Conservation (phyloP, 2,113 vertebrate genomes). For the Danionella cerebrum region DNA sequence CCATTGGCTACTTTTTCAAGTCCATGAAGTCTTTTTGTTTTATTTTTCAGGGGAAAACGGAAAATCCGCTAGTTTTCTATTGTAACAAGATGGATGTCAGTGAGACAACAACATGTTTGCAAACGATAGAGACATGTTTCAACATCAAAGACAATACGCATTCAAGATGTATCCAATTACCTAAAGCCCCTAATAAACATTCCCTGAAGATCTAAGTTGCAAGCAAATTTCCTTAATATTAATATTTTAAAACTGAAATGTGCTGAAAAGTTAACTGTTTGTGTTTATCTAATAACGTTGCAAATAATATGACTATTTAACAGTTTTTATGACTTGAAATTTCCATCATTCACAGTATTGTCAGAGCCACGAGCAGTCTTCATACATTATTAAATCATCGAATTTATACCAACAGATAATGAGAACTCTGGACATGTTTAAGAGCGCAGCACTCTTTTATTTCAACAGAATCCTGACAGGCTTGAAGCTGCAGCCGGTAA, state of each 20-base stretch:
- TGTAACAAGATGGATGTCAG: not conserved
- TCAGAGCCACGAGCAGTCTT: not conserved
- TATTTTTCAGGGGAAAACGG: not conserved
- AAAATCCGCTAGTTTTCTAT: not conserved
- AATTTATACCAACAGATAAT: constrained; percentile 28
- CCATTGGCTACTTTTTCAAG: constrained; percentile 1
- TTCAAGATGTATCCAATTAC: not conserved
- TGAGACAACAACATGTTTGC: not conserved
- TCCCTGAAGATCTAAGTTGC: no score
- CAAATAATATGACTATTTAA: no score
- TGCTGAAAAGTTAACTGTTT: no score
- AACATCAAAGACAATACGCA: not conserved
- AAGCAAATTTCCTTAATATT: no score
- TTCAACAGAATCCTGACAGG: constrained; percentile 8
- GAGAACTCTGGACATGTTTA: constrained; percentile 2
- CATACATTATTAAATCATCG: constrained; percentile 16
- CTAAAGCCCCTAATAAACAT: no score
- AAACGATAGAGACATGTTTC: not conserved
- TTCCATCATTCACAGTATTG: constrained; percentile 10
- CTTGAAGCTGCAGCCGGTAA: not conserved
- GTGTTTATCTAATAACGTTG: no score
- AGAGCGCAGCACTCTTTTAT: constrained; percentile 8
- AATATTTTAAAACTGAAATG: no score
- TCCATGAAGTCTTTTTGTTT: not conserved
- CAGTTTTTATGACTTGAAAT: no score